A percentile compares a stretch with the other conserved stretches of the same genome.
Conservation (phyloP, 2,113 vertebrate genomes). For the Macaca fascicularis region T2T-MFA8v1.1 NC_088379.1:113903001-113903500, state of each 20-base stretch:
- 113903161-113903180: not conserved
- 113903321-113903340: not conserved
- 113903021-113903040: not conserved
- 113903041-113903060: not conserved
- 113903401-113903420: not conserved
- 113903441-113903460: not conserved
- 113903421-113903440: not conserved
- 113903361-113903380: not conserved
- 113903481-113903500: not conserved
- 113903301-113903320: not conserved
- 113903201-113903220: not conserved
- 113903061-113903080: not conserved
- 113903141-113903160: not conserved
- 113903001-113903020: not conserved
- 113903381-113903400: not conserved
- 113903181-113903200: not conserved
- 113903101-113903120: not conserved
- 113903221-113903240: not conserved
- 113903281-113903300: no score
- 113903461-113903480: not conserved
- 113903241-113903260: not conserved
- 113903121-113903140: not conserved
- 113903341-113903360: not conserved
- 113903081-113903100: not conserved
- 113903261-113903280: rapidly evolving